Percentiles rank a stretch among this genome's conserved stretches.
Evolutionary conservation across 2,888 invertebrate species (phyloP).

Genomic region (Spatulosminthurus flaviceps): DNA sequence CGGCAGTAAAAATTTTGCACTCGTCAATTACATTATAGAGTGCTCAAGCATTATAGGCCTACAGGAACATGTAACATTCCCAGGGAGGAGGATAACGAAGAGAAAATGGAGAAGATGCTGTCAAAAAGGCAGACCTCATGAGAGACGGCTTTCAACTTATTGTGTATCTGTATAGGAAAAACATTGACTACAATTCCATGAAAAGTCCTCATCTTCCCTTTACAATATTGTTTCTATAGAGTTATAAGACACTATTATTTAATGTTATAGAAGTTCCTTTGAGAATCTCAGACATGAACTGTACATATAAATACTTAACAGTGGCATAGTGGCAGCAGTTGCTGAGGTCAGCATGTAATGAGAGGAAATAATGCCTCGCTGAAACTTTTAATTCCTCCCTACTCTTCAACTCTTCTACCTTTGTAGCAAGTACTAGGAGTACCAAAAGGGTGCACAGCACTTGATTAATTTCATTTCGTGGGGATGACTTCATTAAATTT

Average conservation of each 20-base stretch:
- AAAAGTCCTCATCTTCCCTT: not conserved
- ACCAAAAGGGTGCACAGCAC: too few relatives aligned
- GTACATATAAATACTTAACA: too few relatives aligned
- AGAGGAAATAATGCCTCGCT: not conserved
- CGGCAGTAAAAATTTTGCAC: conserved; percentile 7
- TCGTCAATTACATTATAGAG: not conserved
- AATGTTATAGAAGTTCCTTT: too few relatives aligned
- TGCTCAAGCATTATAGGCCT: not conserved
- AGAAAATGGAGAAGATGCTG: conserved; percentile 33
- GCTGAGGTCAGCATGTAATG: conserved; percentile 21
- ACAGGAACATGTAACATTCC: not conserved
- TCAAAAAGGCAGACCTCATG: conserved; percentile 27
- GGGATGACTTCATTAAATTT: conserved; percentile 55
- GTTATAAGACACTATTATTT: too few relatives aligned
- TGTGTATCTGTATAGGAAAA: too few relatives aligned
- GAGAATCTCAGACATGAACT: too few relatives aligned
- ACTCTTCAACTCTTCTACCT: not conserved
- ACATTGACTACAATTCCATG: not conserved
- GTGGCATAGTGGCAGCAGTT: not conserved
- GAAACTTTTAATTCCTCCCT: conserved; percentile 5
- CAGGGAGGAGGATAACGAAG: conserved; percentile 5
- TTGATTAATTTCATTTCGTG: conserved; percentile 53
- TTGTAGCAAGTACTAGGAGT: too few relatives aligned
- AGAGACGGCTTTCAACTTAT: not conserved
- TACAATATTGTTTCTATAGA: too few relatives aligned